Conservation (phyloP, 2,797 vertebrate species). For the Pseudochirops corinnae region DNA sequence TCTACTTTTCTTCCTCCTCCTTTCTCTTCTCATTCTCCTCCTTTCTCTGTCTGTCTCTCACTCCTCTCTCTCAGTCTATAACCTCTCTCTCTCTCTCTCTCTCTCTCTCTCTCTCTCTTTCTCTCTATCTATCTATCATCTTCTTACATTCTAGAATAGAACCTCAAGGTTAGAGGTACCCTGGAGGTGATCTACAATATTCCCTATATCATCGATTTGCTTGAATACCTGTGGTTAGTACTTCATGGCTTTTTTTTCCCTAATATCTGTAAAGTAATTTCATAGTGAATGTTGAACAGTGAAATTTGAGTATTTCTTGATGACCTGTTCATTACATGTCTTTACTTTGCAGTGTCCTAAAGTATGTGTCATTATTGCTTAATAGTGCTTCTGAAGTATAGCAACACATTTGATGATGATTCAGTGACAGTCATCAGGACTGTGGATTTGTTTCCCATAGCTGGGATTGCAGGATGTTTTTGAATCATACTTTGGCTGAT, state of each 20-base stretch:
- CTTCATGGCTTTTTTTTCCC: neutral
- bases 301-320: neutral
- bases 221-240: neutral
- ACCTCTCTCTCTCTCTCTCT: too few relatives aligned
- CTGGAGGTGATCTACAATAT: neutral
- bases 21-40: too few relatives aligned
- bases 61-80: too few relatives aligned
- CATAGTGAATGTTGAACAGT: neutral
- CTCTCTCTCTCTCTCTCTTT: too few relatives aligned
- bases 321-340: neutral
- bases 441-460: neutral
- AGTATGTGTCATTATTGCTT: slow-evolving; percentile 6
- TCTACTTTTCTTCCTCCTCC: neutral
- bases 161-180: neutral
- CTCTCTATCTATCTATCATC: too few relatives aligned
- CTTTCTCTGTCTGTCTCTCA: neutral
- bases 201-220: neutral
- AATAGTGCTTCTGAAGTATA: slow-evolving; percentile 33
- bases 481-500: neutral
- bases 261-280: slow-evolving; percentile 34
- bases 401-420: neutral
- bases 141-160: too few relatives aligned
- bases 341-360: neutral
- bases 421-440: neutral
- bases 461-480: neutral